Base-by-base conservation (phyloP, 1,140 invertebrate genomes). In the Stenopsyche tienmushanensis region DNA sequence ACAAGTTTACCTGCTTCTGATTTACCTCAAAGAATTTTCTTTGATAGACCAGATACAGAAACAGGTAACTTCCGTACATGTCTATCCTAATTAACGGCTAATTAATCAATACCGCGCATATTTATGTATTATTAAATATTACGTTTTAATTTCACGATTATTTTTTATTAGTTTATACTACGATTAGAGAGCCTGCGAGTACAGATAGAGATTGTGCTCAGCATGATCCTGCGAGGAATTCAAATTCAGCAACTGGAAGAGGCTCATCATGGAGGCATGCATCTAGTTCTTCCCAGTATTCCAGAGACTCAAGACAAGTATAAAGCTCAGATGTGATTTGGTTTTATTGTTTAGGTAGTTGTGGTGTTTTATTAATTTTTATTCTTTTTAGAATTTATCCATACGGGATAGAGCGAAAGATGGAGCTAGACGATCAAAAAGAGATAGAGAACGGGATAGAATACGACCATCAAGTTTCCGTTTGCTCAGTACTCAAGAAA, bases 381-480 rank as follows among this genome's bases (percentile, higher is more conserved):
- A 45, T 39, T 44, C 2, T n/a, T 65, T 62, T 7, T 23, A 70
- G 69, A 64, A 55, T 42, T 25, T 65, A 0, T 70, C 69, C 15
- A 67, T 64, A 7, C 54, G 69, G 15, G 68, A 70, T 42, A 55
- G 68, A 47, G 64, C 68, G n/a, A 49, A 64, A 50, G 69, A 70
- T 15, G 57, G 65, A 15, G 69, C 69, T 17, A 57, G 69, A 39
- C n/a, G 62, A 23, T 64, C 62, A 9, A 67, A 66, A 23, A 23
- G 69, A n/a, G 62, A 65, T 39, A 47, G 66, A 17, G 73, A 75
- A 1, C 72, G 73, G 15, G 74, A 74, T 17, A 70, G 73, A 17
- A 73, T 72, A 2, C 52, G 73, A 15, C 74, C 77, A 10, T 75
- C 76, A 10, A 78, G 76, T 25, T 78, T 77, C 72, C 70, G 78